Evolutionary conservation across 2,797 vertebrate species (phyloP).

Genomic region (Manis crassicaudata): DNA sequence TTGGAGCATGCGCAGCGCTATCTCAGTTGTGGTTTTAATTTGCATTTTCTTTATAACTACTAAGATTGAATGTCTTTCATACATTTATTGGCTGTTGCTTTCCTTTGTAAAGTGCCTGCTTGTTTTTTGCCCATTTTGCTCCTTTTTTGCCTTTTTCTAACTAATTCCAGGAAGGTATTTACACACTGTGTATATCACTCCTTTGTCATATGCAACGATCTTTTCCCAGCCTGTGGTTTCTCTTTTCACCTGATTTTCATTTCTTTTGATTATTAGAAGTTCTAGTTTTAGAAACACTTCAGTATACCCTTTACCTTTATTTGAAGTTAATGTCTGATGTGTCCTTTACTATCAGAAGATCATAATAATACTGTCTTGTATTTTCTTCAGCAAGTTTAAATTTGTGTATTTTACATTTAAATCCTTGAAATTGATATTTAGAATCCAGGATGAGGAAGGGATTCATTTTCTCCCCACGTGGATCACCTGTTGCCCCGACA

Average conservation of each 20-base stretch:
- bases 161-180: neutral
- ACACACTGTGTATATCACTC: neutral
- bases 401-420: constrained; percentile 22
- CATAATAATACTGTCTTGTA: neutral
- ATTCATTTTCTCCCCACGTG: neutral
- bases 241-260: constrained; percentile 37
- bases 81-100: neutral
- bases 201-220: neutral
- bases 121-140: neutral
- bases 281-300: constrained; percentile 7
- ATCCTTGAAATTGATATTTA: neutral
- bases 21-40: neutral
- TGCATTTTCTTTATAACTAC: neutral
- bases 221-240: constrained; percentile 29
- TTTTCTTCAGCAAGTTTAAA: neutral
- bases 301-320: neutral
- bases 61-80: neutral
- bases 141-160: neutral
- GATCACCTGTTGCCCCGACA: neutral
- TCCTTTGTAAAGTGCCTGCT: neutral
- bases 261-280: constrained; percentile 15
- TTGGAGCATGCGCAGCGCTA: neutral
- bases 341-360: neutral
- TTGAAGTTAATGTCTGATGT: neutral
- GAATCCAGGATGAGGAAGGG: neutral